Percentiles rank a stretch among this genome's conserved stretches.
phyloP scores from a whole-genome alignment of 2,113 vertebrate genomes.

The Petrocephalus zakoni region DNA sequence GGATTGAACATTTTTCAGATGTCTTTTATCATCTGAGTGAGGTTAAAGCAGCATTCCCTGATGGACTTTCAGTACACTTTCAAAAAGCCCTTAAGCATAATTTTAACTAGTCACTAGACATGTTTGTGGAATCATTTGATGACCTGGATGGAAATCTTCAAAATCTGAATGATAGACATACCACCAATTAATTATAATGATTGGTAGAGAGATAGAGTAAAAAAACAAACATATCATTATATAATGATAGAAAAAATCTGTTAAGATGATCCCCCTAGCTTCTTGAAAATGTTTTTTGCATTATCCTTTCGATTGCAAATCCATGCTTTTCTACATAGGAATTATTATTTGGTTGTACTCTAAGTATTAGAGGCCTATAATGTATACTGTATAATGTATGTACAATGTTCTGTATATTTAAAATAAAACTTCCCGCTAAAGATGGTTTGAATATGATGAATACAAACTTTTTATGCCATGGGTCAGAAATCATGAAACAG shows the following conservation, averaged over 20 bases:
- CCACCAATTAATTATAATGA: not conserved
- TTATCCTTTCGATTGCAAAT: not conserved
- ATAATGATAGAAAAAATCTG: not conserved
- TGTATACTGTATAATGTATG: not conserved
- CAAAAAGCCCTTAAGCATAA: not conserved
- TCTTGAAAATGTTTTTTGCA: not conserved
- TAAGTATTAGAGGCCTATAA: not conserved
- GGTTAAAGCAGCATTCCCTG: not conserved
- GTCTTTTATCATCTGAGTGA: not conserved
- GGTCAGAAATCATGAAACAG: not conserved
- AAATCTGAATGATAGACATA: not conserved
- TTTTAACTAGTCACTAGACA: not conserved
- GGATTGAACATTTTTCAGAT: not conserved
- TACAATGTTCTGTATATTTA: not conserved
- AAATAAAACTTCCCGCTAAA: not conserved
- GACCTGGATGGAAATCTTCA: not conserved
- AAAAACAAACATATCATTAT: not conserved
- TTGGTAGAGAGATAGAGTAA: not conserved
- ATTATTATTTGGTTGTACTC: not conserved
- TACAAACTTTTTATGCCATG: not conserved
- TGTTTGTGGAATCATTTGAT: not conserved
- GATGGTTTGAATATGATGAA: not conserved
- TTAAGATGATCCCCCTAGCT: not conserved
- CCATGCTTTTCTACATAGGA: not conserved
- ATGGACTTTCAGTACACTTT: not conserved